Evolutionary conservation across 2,888 invertebrate genomes (phyloP), one percentile per base, ranked within the genome.

Genomic region (Metacarcinus magister): DNA sequence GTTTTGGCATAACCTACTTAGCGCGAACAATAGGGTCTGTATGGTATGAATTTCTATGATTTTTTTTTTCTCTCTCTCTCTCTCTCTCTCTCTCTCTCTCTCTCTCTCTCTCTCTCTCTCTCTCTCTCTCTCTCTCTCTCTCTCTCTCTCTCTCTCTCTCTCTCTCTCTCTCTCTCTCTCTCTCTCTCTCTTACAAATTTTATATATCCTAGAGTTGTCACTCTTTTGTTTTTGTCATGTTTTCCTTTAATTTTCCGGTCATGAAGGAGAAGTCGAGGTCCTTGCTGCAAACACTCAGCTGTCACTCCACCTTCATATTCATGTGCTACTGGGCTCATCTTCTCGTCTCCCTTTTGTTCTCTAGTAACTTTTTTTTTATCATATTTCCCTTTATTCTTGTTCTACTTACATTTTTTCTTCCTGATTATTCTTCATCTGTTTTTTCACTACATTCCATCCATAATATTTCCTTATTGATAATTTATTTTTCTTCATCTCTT

Each of bases 91-190:
- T 67, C 19, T 19, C 60, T 67, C 19, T 19, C 82, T 82, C 82
- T 82, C 67, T 67, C 67, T 67, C 67, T 67, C 67, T 67, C 67
- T 67, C 67, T 67, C 67, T 67, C 67, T 67, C 67, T 67, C 67
- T 67, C 67, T 67, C 67, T 67, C 67, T 67, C 67, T 67, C 67
- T 67, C 67, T 67, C 67, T 67, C 67, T 67, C 67, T 67, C 67
- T 67, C 67, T 67, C 67, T 67, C 67, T 67, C 67, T 67, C 67
- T 67, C 67, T 67, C 67, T 67, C 67, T 67, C 67, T 67, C 67
- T 67, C 67, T 67, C 67, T 67, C 67, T 67, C 67, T 67, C 67
- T 67, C 67, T 67, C 67, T 67, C 67, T 67, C 67, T 67, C 67
- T 67, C 67, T 67, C 67, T 67, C 67, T 67, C 67, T 67, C 67